Conservation (phyloP, 2,797 vertebrate species). For the Botia almorhae region DNA sequence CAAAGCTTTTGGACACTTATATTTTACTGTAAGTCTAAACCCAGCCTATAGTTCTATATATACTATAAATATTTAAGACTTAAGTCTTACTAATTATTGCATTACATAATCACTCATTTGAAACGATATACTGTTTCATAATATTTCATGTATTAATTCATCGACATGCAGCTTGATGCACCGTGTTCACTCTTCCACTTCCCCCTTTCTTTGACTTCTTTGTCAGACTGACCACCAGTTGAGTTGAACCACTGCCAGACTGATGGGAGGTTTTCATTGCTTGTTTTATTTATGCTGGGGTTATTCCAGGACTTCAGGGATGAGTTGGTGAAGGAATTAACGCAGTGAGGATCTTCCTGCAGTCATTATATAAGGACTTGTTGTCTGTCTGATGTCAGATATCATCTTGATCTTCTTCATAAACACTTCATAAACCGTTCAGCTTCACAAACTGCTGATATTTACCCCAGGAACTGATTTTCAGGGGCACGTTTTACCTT, state of each 20-base stretch:
- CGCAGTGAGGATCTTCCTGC: conserved; percentile 54
- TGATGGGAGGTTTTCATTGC: conserved; percentile 71
- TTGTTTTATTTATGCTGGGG: conserved; percentile 73
- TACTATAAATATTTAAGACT: too few species aligned
- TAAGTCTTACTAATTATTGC: too few species aligned
- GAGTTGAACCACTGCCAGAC: conserved; percentile 72
- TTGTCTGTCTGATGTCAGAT: conserved; percentile 1
- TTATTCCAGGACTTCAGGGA: conserved; percentile 72
- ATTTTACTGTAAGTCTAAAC: too few species aligned
- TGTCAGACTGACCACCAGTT: conserved; percentile 73
- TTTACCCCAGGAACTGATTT: too few species aligned
- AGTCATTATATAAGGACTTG: conserved; percentile 29
- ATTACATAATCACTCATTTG: too few species aligned
- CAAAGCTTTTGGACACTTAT: too few species aligned
- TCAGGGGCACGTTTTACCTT: too few species aligned
- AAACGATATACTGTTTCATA: too few species aligned
- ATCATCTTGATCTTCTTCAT: not conserved
- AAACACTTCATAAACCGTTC: not conserved
- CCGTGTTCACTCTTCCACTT: conserved; percentile 66
- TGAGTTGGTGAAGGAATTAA: conserved; percentile 72
- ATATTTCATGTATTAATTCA: conserved; percentile 64
- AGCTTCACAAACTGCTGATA: too few species aligned
- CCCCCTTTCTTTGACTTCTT: conserved; percentile 42
- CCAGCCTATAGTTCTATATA: too few species aligned
- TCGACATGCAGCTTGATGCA: conserved; percentile 64